Percentiles rank a stretch among this genome's conserved stretches.
These are phyloP conservation scores for Smithornis capensis DNA, from an alignment of 2,113 vertebrate genomes.

Conservation along the genomic window DNA sequence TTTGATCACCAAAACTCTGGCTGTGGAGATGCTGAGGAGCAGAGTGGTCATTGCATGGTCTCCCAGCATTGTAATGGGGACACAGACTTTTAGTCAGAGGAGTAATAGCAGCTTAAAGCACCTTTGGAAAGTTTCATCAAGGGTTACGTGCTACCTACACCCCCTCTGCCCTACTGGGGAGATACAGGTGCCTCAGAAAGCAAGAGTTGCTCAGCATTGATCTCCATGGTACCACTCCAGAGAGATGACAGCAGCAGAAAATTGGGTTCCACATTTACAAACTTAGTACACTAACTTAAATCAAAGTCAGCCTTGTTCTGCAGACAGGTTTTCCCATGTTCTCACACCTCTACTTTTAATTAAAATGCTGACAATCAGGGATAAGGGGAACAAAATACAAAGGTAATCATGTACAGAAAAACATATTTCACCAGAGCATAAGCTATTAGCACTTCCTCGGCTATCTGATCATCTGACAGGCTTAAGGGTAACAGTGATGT, in stretches of 20 bases:
- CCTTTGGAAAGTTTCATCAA: neutral
- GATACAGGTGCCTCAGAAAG: neutral
- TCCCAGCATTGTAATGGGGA: neutral
- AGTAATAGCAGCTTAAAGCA: neutral
- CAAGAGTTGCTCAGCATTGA: neutral
- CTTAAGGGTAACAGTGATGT: constrained; percentile 66
- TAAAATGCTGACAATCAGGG: constrained; percentile 76
- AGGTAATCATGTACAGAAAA: constrained; percentile 75
- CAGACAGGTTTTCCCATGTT: constrained; percentile 65
- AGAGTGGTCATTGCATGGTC: neutral
- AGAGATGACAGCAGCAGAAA: constrained; percentile 43
- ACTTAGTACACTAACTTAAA: constrained; percentile 52
- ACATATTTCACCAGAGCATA: constrained; percentile 73
- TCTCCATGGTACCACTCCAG: neutral
- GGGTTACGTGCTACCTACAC: neutral
- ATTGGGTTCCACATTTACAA: constrained; percentile 40
- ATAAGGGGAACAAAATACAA: constrained; percentile 74
- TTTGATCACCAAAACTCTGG: neutral
- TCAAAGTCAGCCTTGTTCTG: constrained; percentile 56
- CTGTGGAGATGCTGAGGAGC: neutral
- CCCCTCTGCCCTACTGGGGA: neutral
- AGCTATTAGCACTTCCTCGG: constrained; percentile 72
- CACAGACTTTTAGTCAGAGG: neutral
- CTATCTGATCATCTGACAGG: constrained; percentile 76
- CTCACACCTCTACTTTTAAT: constrained; percentile 76